Percentiles rank a stretch among this genome's conserved stretches.
These are phyloP conservation scores for Ophioninae sp. DNA, from an alignment of 2,888 invertebrate species.

Conservation along the genomic window DNA sequence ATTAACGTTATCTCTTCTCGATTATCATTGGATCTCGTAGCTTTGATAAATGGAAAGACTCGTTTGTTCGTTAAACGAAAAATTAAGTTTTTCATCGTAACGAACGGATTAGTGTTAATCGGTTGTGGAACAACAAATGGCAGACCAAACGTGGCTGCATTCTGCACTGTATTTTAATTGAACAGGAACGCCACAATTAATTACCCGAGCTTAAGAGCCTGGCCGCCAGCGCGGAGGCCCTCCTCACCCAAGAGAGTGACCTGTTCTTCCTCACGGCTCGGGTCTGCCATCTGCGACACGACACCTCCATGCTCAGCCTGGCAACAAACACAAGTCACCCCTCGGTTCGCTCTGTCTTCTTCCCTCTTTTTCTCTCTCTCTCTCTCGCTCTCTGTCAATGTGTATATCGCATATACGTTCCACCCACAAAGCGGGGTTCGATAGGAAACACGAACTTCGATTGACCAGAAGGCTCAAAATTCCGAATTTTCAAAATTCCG, in stretches of 20 bases:
- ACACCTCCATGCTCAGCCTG: slow-evolving; percentile 87
- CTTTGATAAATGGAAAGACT: background rate
- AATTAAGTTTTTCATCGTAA: background rate
- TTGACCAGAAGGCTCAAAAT: no score
- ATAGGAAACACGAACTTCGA: no score
- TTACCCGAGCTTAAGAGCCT: slow-evolving; percentile 99
- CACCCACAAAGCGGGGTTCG: slow-evolving; percentile 48
- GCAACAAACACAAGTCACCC: slow-evolving; percentile 83
- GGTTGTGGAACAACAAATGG: background rate
- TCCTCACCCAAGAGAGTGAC: slow-evolving; percentile 98
- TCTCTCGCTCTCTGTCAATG: slow-evolving; percentile 44
- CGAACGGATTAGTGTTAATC: background rate
- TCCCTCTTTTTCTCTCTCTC: slow-evolving; percentile 49
- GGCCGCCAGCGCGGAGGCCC: slow-evolving; percentile 96
- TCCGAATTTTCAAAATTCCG: no score
- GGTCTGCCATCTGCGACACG: slow-evolving; percentile 97
- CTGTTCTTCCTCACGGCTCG: slow-evolving; percentile 97
- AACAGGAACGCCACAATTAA: slow-evolving; percentile 80
- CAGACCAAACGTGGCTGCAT: slow-evolving; percentile 66
- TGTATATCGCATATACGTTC: background rate
- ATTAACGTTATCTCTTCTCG: no score
- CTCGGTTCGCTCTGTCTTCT: slow-evolving; percentile 78
- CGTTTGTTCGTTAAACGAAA: background rate
- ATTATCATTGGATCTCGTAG: background rate
- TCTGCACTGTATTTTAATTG: slow-evolving; percentile 66